Conservation (phyloP, 2,113 vertebrate species). For the Podilymbus podiceps region DNA sequence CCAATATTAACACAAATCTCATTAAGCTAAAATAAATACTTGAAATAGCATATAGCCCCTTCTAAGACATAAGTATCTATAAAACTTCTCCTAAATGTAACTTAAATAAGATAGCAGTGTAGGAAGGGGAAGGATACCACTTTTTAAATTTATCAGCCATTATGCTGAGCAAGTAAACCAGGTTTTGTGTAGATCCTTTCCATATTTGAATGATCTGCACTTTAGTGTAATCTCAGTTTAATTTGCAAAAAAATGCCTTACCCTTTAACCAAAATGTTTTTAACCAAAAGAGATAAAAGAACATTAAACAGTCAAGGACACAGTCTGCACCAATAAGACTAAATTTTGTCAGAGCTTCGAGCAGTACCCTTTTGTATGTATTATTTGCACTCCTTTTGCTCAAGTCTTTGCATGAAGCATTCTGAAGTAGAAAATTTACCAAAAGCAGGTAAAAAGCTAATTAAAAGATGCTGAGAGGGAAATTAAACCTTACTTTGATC, state of each 20-base stretch:
- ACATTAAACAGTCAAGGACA: not conserved
- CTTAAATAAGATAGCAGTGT: not conserved
- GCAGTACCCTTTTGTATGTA: not conserved
- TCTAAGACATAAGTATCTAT: not conserved
- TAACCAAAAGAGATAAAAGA: not conserved
- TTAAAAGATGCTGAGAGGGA: not conserved
- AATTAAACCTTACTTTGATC: not conserved
- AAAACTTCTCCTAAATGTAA: not conserved
- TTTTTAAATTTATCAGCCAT: not conserved
- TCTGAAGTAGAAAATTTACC: not conserved
- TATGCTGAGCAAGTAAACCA: not conserved
- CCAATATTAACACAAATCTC: not conserved
- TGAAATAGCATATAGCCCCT: not conserved
- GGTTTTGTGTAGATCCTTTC: not conserved
- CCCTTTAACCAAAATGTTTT: conserved; percentile 8
- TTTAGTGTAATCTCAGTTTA: conserved; percentile 2
- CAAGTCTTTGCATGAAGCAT: not conserved
- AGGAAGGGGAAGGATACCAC: not conserved
- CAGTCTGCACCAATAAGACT: not conserved
- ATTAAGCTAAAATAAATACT: not conserved
- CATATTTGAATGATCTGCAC: not conserved
- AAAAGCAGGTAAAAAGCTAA: not conserved
- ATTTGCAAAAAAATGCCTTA: conserved; percentile 18
- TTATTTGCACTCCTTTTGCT: not conserved
- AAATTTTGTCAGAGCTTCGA: not conserved